phyloP scores from a whole-genome alignment of 2,797 vertebrate genomes.

The Cyclopterus lumpus region DNA sequence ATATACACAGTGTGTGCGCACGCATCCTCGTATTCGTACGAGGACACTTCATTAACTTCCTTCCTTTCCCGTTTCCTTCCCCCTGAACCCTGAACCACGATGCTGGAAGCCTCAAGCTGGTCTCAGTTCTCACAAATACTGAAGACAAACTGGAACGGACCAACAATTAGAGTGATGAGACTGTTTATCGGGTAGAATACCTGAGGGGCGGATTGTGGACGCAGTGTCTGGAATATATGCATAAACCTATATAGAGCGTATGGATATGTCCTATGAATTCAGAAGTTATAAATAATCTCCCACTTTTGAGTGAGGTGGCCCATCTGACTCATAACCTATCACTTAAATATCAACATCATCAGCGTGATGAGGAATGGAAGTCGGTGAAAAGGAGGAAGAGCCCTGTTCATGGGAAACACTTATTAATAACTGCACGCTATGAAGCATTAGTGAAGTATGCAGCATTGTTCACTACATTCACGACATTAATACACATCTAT shows the following conservation, averaged over 20 bases:
- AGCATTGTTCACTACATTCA: not conserved
- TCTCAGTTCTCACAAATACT: not conserved
- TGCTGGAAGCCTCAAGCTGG: not conserved
- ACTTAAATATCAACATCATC: not conserved
- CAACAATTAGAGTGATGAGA: not conserved
- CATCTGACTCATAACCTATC: not conserved
- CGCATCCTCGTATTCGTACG: not conserved
- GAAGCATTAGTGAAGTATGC: not conserved
- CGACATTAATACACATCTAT: not conserved
- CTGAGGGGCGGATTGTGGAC: not conserved
- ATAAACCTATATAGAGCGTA: not conserved
- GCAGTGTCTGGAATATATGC: not conserved
- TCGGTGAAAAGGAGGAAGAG: not conserved
- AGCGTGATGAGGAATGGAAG: not conserved
- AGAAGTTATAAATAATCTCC: not conserved
- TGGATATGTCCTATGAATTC: not conserved
- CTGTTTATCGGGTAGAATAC: not conserved
- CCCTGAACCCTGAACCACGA: not conserved
- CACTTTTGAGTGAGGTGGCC: not conserved
- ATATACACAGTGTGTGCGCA: not conserved
- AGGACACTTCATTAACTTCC: conserved; percentile 6
- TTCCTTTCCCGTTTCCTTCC: not conserved
- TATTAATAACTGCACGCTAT: not conserved
- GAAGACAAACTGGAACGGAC: conserved; percentile 2
- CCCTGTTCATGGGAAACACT: not conserved